Percentiles rank a stretch among this genome's conserved stretches.
These are phyloP conservation scores for Harlomillsia oculata DNA, from an alignment of 1,140 invertebrate species.

Conservation along the genomic window DNA sequence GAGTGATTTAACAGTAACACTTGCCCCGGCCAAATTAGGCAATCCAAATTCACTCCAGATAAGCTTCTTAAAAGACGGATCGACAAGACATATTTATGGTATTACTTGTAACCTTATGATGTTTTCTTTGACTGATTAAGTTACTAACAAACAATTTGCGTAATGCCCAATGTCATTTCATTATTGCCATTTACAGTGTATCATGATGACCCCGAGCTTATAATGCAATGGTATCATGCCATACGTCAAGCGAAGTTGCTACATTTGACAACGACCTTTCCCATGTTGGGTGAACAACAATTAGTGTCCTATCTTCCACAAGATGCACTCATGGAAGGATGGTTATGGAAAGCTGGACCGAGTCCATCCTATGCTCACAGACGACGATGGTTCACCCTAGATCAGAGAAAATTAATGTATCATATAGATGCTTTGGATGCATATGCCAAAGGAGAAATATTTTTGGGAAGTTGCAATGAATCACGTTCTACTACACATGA, in stretches of 20 bases:
- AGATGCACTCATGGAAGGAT: constrained; percentile 54
- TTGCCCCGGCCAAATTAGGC: constrained; percentile 71
- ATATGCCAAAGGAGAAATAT: constrained; percentile 83
- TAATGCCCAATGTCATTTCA: neutral
- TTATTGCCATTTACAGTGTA: constrained; percentile 47
- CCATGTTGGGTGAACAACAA: constrained; percentile 56
- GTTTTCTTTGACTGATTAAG: constrained; percentile 78
- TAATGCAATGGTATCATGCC: constrained; percentile 79
- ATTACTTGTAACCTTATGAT: constrained; percentile 73
- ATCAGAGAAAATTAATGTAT: constrained; percentile 78
- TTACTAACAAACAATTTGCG: too few species aligned
- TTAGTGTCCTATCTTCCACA: constrained; percentile 13
- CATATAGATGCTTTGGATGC: constrained; percentile 75
- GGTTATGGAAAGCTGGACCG: constrained; percentile 53
- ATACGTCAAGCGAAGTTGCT: constrained; percentile 66
- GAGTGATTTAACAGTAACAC: constrained; percentile 73
- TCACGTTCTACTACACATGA: constrained; percentile 7
- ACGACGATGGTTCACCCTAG: constrained; percentile 42
- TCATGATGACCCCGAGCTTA: constrained; percentile 70
- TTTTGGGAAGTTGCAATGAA: constrained; percentile 50
- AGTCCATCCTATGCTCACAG: constrained; percentile 18
- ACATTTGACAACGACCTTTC: constrained; percentile 70
- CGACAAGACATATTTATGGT: constrained; percentile 76
- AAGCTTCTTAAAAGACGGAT: constrained; percentile 68
- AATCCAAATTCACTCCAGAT: constrained; percentile 67